These are phyloP conservation scores for Odontomyia ornata DNA, from an alignment of 2,888 invertebrate genomes.

Conservation along the genomic window DNA sequence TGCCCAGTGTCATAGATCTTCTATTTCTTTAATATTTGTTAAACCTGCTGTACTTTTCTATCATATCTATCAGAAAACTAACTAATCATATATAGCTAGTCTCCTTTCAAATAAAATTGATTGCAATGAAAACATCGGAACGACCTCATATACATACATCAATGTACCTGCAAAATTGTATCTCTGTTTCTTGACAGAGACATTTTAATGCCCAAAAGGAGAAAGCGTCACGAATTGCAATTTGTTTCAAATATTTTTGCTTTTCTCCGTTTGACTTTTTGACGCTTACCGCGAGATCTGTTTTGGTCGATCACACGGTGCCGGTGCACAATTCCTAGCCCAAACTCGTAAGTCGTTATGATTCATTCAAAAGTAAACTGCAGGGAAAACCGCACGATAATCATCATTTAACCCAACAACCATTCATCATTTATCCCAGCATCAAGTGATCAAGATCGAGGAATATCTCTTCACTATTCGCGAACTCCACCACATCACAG, in stretches of 20 bases:
- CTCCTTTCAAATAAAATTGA: too few species aligned
- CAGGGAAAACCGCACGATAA: background rate
- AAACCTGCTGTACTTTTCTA: too few species aligned
- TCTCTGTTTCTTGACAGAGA: too few species aligned
- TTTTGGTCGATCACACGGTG: background rate
- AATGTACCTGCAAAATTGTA: too few species aligned
- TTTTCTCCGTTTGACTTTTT: background rate
- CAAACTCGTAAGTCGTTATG: background rate
- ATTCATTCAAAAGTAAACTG: background rate
- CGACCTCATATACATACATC: too few species aligned
- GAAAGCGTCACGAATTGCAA: constrained; percentile 36
- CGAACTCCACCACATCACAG: too few species aligned
- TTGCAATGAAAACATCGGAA: too few species aligned
- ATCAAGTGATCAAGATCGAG: background rate
- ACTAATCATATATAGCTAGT: too few species aligned
- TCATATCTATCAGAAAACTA: too few species aligned
- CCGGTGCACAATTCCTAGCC: too few species aligned
- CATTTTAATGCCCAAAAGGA: constrained; percentile 16
- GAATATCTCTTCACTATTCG: background rate
- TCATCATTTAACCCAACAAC: background rate
- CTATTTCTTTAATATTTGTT: too few species aligned
- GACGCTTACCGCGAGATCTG: background rate
- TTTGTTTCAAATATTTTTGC: background rate
- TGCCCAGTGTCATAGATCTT: too few species aligned
- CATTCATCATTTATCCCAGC: background rate